Percentiles rank a stretch among this genome's conserved stretches.
Evolutionary conservation across 2,797 vertebrate genomes (phyloP).

Genomic region (Hydrophis major): DNA sequence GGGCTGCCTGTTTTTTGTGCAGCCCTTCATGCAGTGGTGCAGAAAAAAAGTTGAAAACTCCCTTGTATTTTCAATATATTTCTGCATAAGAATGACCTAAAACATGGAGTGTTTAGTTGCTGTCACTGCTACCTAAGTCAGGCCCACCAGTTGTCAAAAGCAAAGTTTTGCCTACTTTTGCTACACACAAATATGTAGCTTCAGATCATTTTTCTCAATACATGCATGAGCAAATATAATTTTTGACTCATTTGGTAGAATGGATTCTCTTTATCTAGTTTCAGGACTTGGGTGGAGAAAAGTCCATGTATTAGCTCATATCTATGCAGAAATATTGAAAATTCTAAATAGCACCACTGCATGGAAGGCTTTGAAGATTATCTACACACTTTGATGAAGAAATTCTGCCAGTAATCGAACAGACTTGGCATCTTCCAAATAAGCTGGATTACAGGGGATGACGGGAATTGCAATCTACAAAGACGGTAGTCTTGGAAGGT

Average conservation of each 20-base stretch:
- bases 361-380: constrained; percentile 11
- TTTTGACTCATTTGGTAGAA: not conserved
- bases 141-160: not conserved
- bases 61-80: not conserved
- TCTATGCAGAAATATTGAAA: not conserved
- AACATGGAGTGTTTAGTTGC: not conserved
- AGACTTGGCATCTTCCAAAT: not conserved
- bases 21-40: constrained; percentile 4
- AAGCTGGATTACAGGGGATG: not conserved
- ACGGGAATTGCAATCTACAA: not conserved
- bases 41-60: not conserved
- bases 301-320: not conserved
- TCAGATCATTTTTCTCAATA: not conserved
- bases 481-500: not conserved
- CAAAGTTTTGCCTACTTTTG: not conserved
- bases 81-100: not conserved
- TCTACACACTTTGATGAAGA: not conserved
- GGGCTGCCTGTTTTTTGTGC: constrained; percentile 1
- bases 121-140: not conserved
- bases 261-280: not conserved
- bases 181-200: not conserved
- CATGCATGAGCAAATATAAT: not conserved
- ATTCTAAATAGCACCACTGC: not conserved
- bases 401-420: not conserved
- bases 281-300: not conserved